Evolutionary conservation across 2,113 vertebrate species (phyloP), one percentile per base, ranked within the genome.

Genomic region (Falcunculus frontatus): DNA sequence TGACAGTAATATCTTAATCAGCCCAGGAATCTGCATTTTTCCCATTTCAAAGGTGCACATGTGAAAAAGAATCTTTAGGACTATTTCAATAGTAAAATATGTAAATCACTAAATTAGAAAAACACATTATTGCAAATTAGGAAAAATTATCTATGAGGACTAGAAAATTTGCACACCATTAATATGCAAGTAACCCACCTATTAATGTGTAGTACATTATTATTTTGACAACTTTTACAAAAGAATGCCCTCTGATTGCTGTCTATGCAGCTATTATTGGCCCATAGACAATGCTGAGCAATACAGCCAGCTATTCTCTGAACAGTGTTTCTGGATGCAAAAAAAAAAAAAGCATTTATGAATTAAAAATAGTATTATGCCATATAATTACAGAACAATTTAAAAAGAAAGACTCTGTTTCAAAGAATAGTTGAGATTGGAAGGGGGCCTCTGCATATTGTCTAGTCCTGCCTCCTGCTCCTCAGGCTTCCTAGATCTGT

Each of bases 41-140:
- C 29, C 56, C 18, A 20, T 84, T 94, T 91, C 41, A 86, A 75
- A 95, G 56, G 27, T 77, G 6, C 9, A 60, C 25, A 44, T 25
- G 41, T 88, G 25, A 72, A 93, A 62, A 62, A 41, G n/a, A 90
- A 84, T 42, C 56, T 65, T 78, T 60, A 74, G 49, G 46, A 53
- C 65, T 93, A 67, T 44, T 96, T 95, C 60, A 84, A 75, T 75
- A 84, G 50, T 72, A 81, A 94, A 86, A 77, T 85, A 94, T 30
- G 75, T 80, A 91, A 93, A 95, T 88, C 56, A 23, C 68, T 88
- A 81, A 93, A 94, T 25, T 91, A 59, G 76, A 74, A 89, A 93
- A 97, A 63, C 42, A 84, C 70, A 84, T 27, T 53, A 88, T 18
- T 92, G 60, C 56, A 89, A 95, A 94, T 91, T 85, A 86, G 37